A percentile compares a stretch with the other conserved stretches of the same genome.
Conservation (phyloP, 2,888 invertebrate genomes). For the Yponomeuta sedellus region DNA sequence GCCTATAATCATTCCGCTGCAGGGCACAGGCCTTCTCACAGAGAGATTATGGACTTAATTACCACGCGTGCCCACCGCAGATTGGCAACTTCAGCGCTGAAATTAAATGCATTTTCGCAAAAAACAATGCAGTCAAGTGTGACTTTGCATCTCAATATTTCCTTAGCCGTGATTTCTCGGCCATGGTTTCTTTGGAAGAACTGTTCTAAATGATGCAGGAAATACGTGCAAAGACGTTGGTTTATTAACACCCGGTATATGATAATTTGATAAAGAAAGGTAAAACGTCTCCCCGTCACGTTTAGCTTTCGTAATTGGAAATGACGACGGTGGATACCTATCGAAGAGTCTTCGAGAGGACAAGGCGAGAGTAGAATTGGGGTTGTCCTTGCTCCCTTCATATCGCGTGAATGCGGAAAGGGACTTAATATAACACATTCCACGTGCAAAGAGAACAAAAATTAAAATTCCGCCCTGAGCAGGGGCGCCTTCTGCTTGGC, state of each 20-base stretch:
- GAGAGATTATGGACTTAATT: too few relatives aligned
- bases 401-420: slow-evolving; percentile 55
- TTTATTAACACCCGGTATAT: neutral
- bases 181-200: too few relatives aligned
- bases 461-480: slow-evolving; percentile 62
- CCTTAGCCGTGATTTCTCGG: too few relatives aligned
- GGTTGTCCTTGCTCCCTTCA: slow-evolving; percentile 43
- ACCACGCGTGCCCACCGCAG: too few relatives aligned
- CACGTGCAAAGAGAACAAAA: slow-evolving; percentile 62
- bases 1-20: too few relatives aligned
- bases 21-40: too few relatives aligned
- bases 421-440: slow-evolving; percentile 63
- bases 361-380: slow-evolving; percentile 38
- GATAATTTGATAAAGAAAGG: slow-evolving; percentile 7
- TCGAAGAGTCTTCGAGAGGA: slow-evolving; percentile 43
- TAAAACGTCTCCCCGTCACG: slow-evolving; percentile 24
- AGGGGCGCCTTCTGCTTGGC: slow-evolving; percentile 42
- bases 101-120: too few relatives aligned
- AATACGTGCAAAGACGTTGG: neutral
- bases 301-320: slow-evolving; percentile 40
- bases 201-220: too few relatives aligned
- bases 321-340: slow-evolving; percentile 39
- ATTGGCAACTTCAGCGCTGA: too few relatives aligned
- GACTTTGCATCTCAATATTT: too few relatives aligned
- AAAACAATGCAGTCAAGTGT: too few relatives aligned